phyloP scores from a whole-genome alignment of 1,140 invertebrate species.

The Hestina assimilis region DNA sequence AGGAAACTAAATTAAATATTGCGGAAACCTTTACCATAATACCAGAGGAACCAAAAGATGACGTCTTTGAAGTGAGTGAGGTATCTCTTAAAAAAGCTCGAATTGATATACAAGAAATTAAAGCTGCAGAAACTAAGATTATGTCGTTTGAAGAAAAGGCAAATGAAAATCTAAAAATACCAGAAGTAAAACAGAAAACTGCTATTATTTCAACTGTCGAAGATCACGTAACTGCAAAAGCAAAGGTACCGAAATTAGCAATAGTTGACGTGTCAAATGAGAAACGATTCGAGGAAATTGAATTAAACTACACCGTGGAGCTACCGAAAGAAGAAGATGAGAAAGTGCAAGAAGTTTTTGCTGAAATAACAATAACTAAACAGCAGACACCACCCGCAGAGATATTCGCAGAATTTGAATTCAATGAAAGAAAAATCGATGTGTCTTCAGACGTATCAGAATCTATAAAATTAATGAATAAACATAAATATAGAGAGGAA shows the following conservation, averaged over 20 bases:
- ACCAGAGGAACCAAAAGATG: constrained; percentile 11
- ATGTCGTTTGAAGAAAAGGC: background rate
- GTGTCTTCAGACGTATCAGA: constrained; percentile 22
- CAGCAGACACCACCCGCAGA: constrained; percentile 27
- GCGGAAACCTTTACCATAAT: background rate
- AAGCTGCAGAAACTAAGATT: constrained; percentile 12
- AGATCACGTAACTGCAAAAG: background rate
- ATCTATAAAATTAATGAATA: constrained; percentile 22
- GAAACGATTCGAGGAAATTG: background rate
- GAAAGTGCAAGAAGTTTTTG: constrained; percentile 35
- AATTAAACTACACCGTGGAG: background rate
- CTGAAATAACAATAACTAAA: constrained; percentile 47
- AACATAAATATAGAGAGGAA: background rate
- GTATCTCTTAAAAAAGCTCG: background rate
- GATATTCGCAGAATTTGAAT: constrained; percentile 27
- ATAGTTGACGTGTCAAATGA: constrained; percentile 20
- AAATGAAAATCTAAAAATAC: constrained; percentile 1
- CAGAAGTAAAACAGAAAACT: constrained; percentile 14
- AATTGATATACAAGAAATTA: constrained; percentile 13
- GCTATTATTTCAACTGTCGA: background rate
- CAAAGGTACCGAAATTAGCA: constrained; percentile 14
- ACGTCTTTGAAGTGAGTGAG: constrained; percentile 6
- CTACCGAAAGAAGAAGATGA: background rate
- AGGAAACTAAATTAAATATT: constrained; percentile 4
- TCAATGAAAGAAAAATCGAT: constrained; percentile 21